Conservation (phyloP, 1,140 invertebrate species). For the Temnothorax nylanderi region DNA sequence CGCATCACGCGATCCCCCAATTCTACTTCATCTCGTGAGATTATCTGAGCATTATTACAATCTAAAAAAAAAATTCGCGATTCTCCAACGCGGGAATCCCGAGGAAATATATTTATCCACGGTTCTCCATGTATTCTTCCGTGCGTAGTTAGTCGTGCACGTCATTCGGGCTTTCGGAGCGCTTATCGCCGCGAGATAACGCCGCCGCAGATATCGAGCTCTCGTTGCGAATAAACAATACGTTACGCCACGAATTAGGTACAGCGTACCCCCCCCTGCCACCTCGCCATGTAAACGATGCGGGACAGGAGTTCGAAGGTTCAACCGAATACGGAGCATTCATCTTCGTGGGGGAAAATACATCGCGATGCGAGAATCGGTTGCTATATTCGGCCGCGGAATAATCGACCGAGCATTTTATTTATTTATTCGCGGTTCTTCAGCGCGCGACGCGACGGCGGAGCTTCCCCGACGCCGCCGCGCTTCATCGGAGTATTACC, state of each 20-base stretch:
- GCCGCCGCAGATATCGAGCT: slow-evolving; percentile 24
- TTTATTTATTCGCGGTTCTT: background rate
- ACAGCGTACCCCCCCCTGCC: background rate
- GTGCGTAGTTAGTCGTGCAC: background rate
- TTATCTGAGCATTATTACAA: background rate
- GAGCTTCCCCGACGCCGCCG: background rate
- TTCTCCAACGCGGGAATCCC: too few relatives aligned
- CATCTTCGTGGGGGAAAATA: background rate
- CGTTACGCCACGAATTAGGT: background rate
- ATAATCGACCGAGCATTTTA: background rate
- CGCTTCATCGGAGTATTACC: background rate
- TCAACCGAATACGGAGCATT: background rate
- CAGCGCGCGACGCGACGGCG: background rate
- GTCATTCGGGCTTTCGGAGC: background rate
- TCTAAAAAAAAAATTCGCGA: background rate
- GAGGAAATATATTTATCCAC: background rate
- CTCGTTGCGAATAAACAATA: slow-evolving; percentile 33
- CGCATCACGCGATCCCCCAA: background rate
- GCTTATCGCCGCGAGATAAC: slow-evolving; percentile 55
- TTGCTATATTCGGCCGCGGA: background rate
- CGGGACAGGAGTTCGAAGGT: too few relatives aligned
- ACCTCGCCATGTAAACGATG: background rate
- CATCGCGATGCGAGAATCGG: background rate
- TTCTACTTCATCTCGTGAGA: background rate
- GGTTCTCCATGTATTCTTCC: background rate